These are phyloP conservation scores for Eremophila alpestris DNA, from an alignment of 2,797 vertebrate species.

Conservation along the genomic window DNA sequence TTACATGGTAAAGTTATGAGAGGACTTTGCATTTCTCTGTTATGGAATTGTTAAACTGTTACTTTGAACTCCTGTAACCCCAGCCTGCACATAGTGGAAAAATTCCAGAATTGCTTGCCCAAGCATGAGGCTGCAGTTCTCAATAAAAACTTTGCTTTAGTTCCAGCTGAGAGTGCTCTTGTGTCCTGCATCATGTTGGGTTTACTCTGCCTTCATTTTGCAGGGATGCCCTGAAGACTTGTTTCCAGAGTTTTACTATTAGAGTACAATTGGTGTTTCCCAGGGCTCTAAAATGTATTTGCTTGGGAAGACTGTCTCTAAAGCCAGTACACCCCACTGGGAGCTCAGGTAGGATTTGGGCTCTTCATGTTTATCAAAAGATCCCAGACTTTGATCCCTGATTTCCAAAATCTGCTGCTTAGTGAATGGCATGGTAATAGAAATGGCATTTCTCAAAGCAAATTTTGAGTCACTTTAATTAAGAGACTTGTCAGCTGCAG, in stretches of 20 bases:
- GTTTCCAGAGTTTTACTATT: background rate
- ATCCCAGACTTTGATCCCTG: background rate
- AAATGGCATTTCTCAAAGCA: background rate
- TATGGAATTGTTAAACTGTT: conserved; percentile 4
- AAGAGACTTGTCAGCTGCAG: background rate
- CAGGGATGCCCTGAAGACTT: background rate
- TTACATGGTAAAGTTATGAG: background rate
- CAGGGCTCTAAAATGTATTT: background rate
- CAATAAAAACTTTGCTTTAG: background rate
- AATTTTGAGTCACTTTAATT: background rate
- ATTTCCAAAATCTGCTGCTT: background rate
- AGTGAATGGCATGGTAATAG: background rate
- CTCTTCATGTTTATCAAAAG: background rate
- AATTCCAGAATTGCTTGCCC: background rate
- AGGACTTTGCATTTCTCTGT: background rate
- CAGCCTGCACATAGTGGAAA: background rate
- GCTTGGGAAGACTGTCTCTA: background rate
- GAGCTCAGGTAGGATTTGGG: background rate
- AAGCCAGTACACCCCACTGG: background rate
- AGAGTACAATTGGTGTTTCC: background rate
- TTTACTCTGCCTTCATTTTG: background rate
- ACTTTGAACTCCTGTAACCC: conserved; percentile 23
- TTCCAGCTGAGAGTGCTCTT: background rate
- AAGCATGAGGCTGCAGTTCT: background rate
- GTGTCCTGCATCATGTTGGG: background rate